Base-by-base conservation (phyloP, 53 echinoderm and acorn worm species). In the Mesocentrotus franciscanus region DNA sequence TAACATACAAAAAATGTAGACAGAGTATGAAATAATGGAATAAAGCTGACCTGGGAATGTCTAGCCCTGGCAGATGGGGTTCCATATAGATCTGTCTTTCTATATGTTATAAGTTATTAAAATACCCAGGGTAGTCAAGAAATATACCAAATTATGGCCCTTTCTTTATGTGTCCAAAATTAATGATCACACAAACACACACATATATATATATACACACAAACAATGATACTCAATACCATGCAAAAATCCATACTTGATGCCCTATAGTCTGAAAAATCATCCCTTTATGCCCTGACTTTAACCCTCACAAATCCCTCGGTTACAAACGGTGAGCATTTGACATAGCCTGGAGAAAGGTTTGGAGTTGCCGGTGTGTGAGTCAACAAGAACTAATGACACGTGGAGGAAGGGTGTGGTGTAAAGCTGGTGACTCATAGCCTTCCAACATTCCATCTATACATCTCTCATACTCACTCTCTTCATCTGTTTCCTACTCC, bases 371-470 rank as follows among this genome's bases (percentile, higher is more conserved):
- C 56, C 71, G 16, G 71, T 16, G 72, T 29, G 75, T 92, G 92
- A 92, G 92, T 92, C 92, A 92, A 92, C 92, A 68, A 39, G 64
- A 74, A 56, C 74, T 92, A 92, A 92, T 92, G 92, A 92, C 92
- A 92, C 92, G 75, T 92, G 92, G 92, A 92, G 92, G 55, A 56
- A 92, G 92, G 92, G 92, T 92, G 92, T 92, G 92, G 92, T 92
- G 70, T 34, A 70, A 36, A 29, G 60, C 32, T 39, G 92, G 62
- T 92, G 92, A 92, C 72, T 92, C 92, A 92, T 92, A 60, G 18
- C 59, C 15, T 60, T 60, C 30, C 60, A 60, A 32, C 91, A 35
- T 66, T 91, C 91, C 87, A 87, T 87, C 56, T 87, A 56, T 26
- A 26, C 58, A 58, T 87, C 58, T 87, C 75, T 68, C 35, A 20